Evolutionary conservation across 1,140 invertebrate species (phyloP).

Genomic region (Lordiphosa stackelbergi): DNA sequence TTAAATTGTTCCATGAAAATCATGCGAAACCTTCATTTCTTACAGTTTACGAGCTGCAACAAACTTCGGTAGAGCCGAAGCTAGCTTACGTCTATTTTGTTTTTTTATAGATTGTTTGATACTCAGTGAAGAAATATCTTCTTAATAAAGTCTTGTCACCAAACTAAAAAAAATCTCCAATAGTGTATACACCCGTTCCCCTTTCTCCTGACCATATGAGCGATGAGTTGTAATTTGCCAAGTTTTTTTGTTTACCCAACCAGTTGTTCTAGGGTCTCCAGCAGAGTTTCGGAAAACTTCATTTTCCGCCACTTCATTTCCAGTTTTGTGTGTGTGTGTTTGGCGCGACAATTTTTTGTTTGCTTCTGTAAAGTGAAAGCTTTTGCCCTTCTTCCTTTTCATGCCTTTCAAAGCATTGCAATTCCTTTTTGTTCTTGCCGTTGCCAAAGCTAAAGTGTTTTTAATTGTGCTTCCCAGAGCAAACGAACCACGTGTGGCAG

Average conservation of each 20-base stretch:
- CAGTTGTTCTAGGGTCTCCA: conserved; percentile 13
- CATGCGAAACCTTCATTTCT: no score
- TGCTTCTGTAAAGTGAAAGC: conserved; percentile 3
- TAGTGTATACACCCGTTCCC: neutral
- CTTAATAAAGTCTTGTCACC: neutral
- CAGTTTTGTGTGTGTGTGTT: conserved; percentile 29
- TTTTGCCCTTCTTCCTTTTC: conserved; percentile 18
- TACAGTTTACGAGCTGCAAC: no score
- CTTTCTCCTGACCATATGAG: conserved; percentile 23
- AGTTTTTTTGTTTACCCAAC: conserved; percentile 61
- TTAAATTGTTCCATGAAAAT: no score
- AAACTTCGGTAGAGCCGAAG: no score
- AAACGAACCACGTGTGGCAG: conserved; percentile 11
- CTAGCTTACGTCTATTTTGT: no score
- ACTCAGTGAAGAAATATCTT: no score
- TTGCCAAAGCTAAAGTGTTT: conserved; percentile 42
- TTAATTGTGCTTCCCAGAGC: conserved; percentile 36
- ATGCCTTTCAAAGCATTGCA: neutral
- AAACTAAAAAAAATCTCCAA: no score
- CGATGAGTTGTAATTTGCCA: conserved; percentile 71
- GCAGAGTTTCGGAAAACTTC: conserved; percentile 59
- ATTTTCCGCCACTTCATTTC: conserved; percentile 68
- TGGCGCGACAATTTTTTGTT: conserved; percentile 50
- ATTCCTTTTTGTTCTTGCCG: conserved; percentile 1
- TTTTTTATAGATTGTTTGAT: no score